Evolutionary conservation across 92 coral and sea anemone species (phyloP).

Genomic region (Bergia puertoricense): DNA sequence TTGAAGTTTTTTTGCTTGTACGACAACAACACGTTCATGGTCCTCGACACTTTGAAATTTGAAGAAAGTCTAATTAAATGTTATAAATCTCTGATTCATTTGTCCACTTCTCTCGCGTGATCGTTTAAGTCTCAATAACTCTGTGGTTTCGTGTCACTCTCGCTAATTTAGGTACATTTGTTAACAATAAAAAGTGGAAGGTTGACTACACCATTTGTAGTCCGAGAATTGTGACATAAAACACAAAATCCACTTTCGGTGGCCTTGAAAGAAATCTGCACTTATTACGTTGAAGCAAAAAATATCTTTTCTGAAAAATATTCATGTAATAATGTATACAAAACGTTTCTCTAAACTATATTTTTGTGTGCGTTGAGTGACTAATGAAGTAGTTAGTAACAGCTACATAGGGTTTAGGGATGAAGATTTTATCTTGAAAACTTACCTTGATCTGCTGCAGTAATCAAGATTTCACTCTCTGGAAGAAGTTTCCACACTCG

Average conservation of each 20-base stretch:
- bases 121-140: neutral
- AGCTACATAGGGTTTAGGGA: too few species aligned
- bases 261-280: neutral
- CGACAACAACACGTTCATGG: neutral
- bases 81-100: neutral
- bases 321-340: too few species aligned
- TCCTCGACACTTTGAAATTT: too few species aligned
- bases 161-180: neutral
- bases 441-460: neutral
- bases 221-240: too few species aligned
- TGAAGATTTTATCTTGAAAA: too few species aligned
- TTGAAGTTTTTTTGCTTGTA: neutral
- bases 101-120: neutral
- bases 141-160: too few species aligned
- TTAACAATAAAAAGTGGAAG: neutral
- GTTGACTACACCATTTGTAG: too few species aligned
- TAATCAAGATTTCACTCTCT: neutral
- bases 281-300: neutral
- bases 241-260: neutral
- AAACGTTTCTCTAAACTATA: neutral
- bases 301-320: neutral
- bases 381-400: too few species aligned
- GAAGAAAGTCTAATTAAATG: too few species aligned
- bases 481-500: neutral
- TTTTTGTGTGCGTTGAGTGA: neutral